phyloP scores from a whole-genome alignment of 2,888 invertebrate genomes.

The Brachycybe producta region DNA sequence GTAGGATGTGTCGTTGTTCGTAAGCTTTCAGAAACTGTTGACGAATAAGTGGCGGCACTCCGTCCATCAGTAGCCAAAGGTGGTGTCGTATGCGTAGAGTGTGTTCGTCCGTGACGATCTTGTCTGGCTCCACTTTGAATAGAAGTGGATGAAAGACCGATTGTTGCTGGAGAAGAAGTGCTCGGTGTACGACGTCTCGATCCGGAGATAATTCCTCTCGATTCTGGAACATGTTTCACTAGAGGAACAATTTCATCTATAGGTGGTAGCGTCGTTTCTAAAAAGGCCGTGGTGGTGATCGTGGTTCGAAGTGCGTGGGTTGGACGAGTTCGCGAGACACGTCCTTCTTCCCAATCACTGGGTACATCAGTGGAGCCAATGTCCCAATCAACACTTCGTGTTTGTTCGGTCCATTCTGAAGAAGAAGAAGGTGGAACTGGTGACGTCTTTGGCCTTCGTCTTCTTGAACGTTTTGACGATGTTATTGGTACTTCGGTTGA shows the following conservation, averaged over 20 bases:
- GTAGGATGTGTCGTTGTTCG: background rate
- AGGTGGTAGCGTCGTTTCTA: background rate
- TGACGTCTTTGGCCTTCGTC: slow-evolving; percentile 1
- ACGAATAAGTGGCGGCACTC: background rate
- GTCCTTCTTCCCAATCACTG: slow-evolving; percentile 12
- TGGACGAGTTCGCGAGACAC: slow-evolving; percentile 2
- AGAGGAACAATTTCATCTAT: slow-evolving; percentile 3
- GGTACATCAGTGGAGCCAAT: too few species aligned
- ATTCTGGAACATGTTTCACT: background rate
- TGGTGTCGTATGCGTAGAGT: slow-evolving; percentile 1
- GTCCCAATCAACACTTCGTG: background rate
- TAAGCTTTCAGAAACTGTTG: background rate
- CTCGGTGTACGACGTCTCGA: background rate
- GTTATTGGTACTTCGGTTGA: background rate
- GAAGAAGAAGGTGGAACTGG: background rate
- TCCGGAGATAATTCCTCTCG: background rate
- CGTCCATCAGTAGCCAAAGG: background rate
- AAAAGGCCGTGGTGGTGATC: background rate
- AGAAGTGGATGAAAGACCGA: background rate
- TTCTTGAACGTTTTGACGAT: slow-evolving; percentile 1
- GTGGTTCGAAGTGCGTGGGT: background rate
- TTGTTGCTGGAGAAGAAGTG: background rate
- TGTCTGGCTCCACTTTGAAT: background rate
- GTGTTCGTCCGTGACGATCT: background rate
- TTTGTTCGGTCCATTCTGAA: background rate